phyloP scores from a whole-genome alignment of 2,113 vertebrate species.

The Camelus bactrianus region DNA sequence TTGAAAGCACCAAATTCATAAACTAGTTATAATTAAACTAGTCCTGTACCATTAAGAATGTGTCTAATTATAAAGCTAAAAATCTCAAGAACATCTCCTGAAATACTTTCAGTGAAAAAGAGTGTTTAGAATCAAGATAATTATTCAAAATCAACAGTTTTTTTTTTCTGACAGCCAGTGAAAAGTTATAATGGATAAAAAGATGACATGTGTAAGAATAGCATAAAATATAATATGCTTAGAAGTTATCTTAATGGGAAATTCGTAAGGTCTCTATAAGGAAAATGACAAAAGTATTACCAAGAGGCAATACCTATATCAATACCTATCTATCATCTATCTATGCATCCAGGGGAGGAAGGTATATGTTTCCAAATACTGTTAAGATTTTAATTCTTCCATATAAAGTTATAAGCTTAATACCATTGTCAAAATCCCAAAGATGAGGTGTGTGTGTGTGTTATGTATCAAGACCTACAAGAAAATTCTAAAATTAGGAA shows the following conservation, averaged over 20 bases:
- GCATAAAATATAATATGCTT: neutral
- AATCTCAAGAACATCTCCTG: neutral
- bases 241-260: neutral
- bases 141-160: neutral
- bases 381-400: neutral
- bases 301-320: neutral
- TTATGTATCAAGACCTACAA: neutral
- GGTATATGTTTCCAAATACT: neutral
- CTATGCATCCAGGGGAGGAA: too few relatives aligned
- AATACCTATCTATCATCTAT: neutral
- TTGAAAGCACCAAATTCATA: constrained; percentile 23
- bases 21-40: constrained; percentile 12
- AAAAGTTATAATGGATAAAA: neutral
- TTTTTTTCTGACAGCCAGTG: neutral
- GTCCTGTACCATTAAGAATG: neutral
- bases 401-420: neutral
- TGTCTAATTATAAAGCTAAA: neutral
- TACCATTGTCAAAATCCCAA: neutral
- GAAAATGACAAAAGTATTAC: constrained; percentile 1
- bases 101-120: neutral
- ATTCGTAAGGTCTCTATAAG: neutral
- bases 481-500: neutral
- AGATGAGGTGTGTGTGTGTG: neutral
- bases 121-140: constrained; percentile 18
- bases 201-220: neutral